Evolutionary conservation across 2,113 vertebrate genomes (phyloP), one percentile per base, ranked within the genome.

Genomic region (Nettapus auritus): DNA sequence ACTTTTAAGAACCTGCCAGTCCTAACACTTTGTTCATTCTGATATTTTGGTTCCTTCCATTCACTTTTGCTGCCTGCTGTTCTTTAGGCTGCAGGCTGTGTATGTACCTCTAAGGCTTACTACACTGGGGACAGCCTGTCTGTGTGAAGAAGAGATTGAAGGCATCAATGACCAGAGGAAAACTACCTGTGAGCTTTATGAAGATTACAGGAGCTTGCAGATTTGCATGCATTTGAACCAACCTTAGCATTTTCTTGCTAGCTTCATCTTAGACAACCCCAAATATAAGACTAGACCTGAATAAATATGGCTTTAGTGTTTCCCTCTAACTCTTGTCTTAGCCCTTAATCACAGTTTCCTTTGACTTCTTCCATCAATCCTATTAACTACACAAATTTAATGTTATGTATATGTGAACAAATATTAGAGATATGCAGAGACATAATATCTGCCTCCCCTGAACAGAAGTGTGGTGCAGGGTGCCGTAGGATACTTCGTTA

Each of bases 191-290:
- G 68, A 94, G 82, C 44, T 44, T 48, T 59, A 8, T 29, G 52
- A 86, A 90, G 46, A 94, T 92, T 92, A 84, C 64, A 93, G 29
- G 8, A 55, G 10, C 82, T 86, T 93, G 52, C 48, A 68, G 17
- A 57, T 93, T 68, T 88, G 66, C 80, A 88, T 92, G 23, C 21
- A 5, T 92, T 93, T 92, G 62, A 95, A 80, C 9, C 15, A 74
- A 75, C 16, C 0, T 0, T 59, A 34, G 42, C 91, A 48, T 86
- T 93, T 86, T 81, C 31, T 74, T 70, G 25, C 28, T 38, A 40
- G 13, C 66, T 86, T 78, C 20, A 28, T 83, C 0, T 86, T 69
- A 8, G 3, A 60, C 25, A 90, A 46, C 21, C 4, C 18, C 20
- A 60, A 34, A 40, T 67, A 20, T 53, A 62, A 86, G 33, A 78